phyloP scores from a whole-genome alignment of 2,888 invertebrate genomes.

The Apoda limacodes region DNA sequence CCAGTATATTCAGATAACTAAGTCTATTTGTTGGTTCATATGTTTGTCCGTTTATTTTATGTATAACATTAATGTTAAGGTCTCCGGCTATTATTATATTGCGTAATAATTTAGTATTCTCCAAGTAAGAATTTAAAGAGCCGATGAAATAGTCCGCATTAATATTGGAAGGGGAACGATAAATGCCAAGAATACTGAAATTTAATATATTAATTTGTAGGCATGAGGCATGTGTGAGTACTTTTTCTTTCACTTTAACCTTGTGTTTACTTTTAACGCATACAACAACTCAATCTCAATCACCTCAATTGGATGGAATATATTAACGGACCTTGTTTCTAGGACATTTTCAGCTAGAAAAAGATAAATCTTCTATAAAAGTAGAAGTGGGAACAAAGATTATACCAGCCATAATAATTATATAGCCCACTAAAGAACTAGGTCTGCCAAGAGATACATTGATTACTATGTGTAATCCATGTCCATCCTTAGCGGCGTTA shows the following conservation, averaged over 20 bases:
- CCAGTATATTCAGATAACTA: constrained; percentile 8
- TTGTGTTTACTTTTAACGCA: constrained; percentile 6
- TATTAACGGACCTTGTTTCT: too few relatives aligned
- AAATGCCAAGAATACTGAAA: constrained; percentile 3
- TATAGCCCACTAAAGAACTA: too few relatives aligned
- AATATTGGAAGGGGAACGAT: constrained; percentile 5
- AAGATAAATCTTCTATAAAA: too few relatives aligned
- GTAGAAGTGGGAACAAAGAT: too few relatives aligned
- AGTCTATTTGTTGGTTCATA: not conserved
- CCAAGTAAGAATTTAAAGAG: not conserved
- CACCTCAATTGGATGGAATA: too few relatives aligned
- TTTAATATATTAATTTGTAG: not conserved
- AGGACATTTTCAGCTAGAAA: too few relatives aligned
- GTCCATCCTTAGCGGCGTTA: too few relatives aligned
- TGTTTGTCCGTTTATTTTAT: not conserved
- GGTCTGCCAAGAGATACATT: too few relatives aligned
- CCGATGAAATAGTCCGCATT: constrained; percentile 2
- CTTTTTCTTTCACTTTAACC: not conserved
- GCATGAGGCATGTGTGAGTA: not conserved
- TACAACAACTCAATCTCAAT: constrained; percentile 11
- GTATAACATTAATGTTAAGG: constrained; percentile 3
- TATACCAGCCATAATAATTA: too few relatives aligned
- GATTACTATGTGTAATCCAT: too few relatives aligned
- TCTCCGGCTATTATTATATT: constrained; percentile 4
- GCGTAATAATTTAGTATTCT: not conserved